A percentile compares a stretch with the other conserved stretches of the same genome.
phyloP scores from a whole-genome alignment of 2,888 invertebrate species.

The Drosophila anomelani region DNA sequence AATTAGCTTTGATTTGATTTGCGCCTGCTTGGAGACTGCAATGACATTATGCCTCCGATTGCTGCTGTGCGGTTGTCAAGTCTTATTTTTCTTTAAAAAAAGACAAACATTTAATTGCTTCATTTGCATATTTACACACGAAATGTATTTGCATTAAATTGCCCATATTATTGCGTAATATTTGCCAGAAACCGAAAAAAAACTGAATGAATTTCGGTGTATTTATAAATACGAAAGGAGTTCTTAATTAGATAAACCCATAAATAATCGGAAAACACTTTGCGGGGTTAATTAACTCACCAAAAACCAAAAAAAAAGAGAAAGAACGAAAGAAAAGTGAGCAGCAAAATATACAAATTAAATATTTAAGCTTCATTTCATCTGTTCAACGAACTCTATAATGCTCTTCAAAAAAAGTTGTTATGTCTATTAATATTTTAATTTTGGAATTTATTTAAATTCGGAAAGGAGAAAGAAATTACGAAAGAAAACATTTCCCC shows the following conservation, averaged over 20 bases:
- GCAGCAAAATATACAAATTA: constrained; percentile 5
- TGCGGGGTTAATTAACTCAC: constrained; percentile 45
- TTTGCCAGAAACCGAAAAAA: constrained; percentile 7
- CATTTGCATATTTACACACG: constrained; percentile 50
- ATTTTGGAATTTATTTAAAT: not conserved
- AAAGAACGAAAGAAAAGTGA: constrained; percentile 14
- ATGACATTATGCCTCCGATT: constrained; percentile 31
- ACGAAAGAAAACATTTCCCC: not conserved
- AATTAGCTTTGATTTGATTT: constrained; percentile 45
- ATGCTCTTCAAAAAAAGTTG: constrained; percentile 15
- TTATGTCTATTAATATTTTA: not conserved
- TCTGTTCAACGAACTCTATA: constrained; percentile 27
- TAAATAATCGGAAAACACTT: constrained; percentile 46
- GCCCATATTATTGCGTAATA: constrained; percentile 41
- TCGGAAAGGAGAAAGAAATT: not conserved
- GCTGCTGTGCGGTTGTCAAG: constrained; percentile 30
- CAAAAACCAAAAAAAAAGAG: constrained; percentile 4
- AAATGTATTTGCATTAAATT: constrained; percentile 45
- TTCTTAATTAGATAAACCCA: constrained; percentile 53
- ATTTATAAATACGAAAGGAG: constrained; percentile 18
- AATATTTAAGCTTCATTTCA: constrained; percentile 10
- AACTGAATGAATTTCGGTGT: constrained; percentile 30
- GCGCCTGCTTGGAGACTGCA: constrained; percentile 35
- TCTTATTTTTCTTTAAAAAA: constrained; percentile 31
- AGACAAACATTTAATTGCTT: constrained; percentile 40